These are phyloP conservation scores for Eilema sororculum DNA, from an alignment of 2,888 invertebrate genomes.

Conservation along the genomic window DNA sequence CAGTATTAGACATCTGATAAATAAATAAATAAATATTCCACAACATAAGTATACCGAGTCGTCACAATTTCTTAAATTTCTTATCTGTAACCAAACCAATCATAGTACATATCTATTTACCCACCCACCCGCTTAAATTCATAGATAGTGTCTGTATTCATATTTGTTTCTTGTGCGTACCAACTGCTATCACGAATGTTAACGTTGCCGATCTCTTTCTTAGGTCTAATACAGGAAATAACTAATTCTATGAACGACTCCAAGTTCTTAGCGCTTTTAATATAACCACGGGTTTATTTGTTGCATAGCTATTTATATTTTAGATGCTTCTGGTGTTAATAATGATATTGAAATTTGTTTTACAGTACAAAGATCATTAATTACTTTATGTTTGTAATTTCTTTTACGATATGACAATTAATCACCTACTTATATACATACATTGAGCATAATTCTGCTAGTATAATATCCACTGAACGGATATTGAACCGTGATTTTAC, in stretches of 20 bases:
- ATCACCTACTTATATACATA: too few relatives aligned
- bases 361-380: neutral
- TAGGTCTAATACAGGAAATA: constrained; percentile 5
- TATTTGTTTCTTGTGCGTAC: neutral
- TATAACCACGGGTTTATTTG: neutral
- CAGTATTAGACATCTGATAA: too few relatives aligned
- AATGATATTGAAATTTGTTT: neutral
- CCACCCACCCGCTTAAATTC: too few relatives aligned
- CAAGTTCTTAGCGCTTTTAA: neutral
- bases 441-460: too few relatives aligned
- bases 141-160: neutral
- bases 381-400: too few relatives aligned
- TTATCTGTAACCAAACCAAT: neutral
- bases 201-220: neutral
- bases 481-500: too few relatives aligned
- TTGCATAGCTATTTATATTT: neutral
- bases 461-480: too few relatives aligned
- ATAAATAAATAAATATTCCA: too few relatives aligned
- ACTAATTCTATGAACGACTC: neutral
- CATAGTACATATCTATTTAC: too few relatives aligned
- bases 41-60: too few relatives aligned
- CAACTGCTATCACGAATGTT: constrained; percentile 3
- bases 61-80: neutral
- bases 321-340: neutral
- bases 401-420: too few relatives aligned